Conservation (phyloP, 2,797 vertebrate genomes). For the Falco berigora region DNA sequence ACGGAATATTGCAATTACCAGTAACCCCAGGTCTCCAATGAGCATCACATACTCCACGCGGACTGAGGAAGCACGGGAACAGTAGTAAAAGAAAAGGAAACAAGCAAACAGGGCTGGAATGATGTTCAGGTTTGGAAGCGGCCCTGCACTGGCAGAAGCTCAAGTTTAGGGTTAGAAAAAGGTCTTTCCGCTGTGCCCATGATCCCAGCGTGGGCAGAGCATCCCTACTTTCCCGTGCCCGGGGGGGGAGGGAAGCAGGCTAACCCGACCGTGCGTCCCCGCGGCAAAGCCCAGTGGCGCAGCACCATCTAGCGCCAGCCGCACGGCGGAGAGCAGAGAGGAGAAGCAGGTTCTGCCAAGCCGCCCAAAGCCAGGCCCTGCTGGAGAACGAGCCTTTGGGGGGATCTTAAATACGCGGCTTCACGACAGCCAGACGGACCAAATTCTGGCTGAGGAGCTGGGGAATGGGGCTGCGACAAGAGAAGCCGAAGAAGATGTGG, state of each 20-base stretch:
- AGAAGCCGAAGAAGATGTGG: neutral
- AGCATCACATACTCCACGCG: neutral
- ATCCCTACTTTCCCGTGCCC: rapidly evolving
- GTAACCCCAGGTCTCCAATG: neutral
- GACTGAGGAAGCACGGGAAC: neutral
- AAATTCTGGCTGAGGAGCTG: neutral
- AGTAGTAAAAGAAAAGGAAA: neutral
- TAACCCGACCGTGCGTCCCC: rapidly evolving
- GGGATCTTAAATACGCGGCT: rapidly evolving
- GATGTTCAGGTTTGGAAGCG: neutral
- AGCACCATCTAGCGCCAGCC: constrained; percentile 49
- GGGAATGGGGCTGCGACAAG: neutral
- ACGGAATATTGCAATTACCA: neutral
- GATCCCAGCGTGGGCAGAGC: rapidly evolving
- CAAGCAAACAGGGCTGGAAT: neutral
- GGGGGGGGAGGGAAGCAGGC: neutral
- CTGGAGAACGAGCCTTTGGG: neutral
- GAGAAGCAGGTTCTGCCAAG: rapidly evolving
- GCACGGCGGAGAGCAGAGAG: neutral
- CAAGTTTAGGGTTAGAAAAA: neutral
- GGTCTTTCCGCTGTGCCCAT: rapidly evolving
- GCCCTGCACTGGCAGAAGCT: neutral
- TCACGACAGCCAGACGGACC: neutral
- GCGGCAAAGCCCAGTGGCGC: neutral
- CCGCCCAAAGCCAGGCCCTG: neutral